Conservation (phyloP, 2,797 vertebrate species). For the Ctenosaura bakeri region DNA sequence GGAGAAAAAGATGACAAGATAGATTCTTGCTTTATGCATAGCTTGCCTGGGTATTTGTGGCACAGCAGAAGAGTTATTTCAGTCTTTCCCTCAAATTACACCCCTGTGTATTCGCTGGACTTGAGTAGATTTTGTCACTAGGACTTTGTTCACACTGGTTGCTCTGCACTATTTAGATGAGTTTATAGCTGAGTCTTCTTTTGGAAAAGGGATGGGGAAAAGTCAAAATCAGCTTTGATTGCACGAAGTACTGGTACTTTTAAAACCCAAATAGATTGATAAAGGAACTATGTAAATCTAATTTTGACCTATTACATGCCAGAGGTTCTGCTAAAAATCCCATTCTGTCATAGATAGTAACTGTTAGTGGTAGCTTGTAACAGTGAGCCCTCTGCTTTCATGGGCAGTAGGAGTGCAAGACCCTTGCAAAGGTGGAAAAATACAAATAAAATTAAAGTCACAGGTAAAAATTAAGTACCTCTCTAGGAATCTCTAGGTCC, state of each 20-base stretch:
- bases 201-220: background rate
- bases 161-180: background rate
- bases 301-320: background rate
- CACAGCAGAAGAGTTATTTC: background rate
- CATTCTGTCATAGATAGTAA: background rate
- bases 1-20: background rate
- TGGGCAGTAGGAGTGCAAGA: no score
- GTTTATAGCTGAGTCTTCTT: background rate
- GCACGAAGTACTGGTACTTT: background rate
- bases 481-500: no score
- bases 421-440: no score
- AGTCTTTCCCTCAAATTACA: background rate
- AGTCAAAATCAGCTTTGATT: background rate
- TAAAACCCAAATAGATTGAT: background rate
- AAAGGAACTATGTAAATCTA: background rate
- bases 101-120: background rate
- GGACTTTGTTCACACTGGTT: background rate
- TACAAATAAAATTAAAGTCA: no score
- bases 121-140: background rate
- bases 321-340: background rate
- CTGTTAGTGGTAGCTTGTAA: background rate
- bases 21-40: background rate
- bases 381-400: no score
- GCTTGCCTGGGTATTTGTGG: no score
- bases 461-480: no score